Base-by-base conservation (phyloP, 2,888 invertebrate genomes). In the Reticulitermes lucifugus region DNA sequence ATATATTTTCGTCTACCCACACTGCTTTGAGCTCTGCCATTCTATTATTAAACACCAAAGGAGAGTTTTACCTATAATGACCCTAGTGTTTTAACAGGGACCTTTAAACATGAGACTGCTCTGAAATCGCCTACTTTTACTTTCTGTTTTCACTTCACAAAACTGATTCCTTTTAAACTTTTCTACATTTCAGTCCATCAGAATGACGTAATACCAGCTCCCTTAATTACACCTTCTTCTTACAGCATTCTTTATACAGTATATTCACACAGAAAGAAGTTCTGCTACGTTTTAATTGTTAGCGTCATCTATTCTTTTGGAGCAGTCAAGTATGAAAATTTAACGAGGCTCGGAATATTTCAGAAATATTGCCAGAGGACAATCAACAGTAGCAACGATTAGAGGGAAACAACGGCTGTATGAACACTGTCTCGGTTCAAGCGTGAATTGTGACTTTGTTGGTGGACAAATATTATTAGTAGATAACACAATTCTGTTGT, bases 231-330 rank as follows among this genome's bases (percentile, higher is more conserved):
- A 6, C 65, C 65, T 65, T 25, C n/a, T n/a, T 22, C 65, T 25
- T 65, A n/a, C 2, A 65, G 7, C 14, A 25, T 65, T 65, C 25
- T 5, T 65, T 60, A 60, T 21, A 60, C 14, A 60, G 14, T 60
- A 60, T 60, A 18, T 60, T n/a, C 60, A 21, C n/a, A 65, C 9
- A 25, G 65, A 25, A 65, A 12, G 65, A n/a, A 65, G 65, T 65
- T 65, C 25, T 35, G 73, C 73, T 29, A 10, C 41, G 41, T 73
- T 73, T 73, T 73, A 73, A 73, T 73, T 73, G 41, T 73, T 12
- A 73, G 5, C 29, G 41, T 41, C 41, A 41, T 3, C 21, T 41
- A 4, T 35, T 18, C 35, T 18, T 41, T 73, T 41, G 41, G 18
- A 41, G 73, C 73, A 41, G 73, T 41, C 73, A 73, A 41, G 35